Conservation (phyloP, 2,888 invertebrate genomes). For the Thyatira batis region DNA sequence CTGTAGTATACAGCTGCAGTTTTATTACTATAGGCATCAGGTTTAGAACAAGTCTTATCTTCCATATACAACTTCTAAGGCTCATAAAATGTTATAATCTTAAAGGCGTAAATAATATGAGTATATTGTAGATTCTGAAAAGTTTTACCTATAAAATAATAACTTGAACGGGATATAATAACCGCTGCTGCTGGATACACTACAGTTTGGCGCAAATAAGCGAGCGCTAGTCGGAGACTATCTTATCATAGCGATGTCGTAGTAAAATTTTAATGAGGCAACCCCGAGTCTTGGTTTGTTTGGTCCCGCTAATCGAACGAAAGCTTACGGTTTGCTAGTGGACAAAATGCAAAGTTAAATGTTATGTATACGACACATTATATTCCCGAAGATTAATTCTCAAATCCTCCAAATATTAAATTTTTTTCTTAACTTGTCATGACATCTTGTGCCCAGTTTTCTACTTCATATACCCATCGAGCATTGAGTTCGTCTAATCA, state of each 20-base stretch:
- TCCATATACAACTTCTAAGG: not conserved
- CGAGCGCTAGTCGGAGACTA: constrained; percentile 31
- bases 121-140: constrained; percentile 1
- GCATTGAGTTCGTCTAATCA: constrained; percentile 22
- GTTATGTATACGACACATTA: constrained; percentile 11
- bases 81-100: not conserved
- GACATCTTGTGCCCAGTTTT: not conserved
- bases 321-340: constrained; percentile 55
- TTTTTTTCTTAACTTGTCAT: not conserved
- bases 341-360: constrained; percentile 46
- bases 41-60: not conserved
- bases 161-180: constrained; percentile 12
- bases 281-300: constrained; percentile 31
- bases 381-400: constrained; percentile 4
- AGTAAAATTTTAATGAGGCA: constrained; percentile 71
- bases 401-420: not conserved
- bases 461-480: constrained; percentile 4
- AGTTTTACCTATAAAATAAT: constrained; percentile 3
- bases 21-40: not conserved
- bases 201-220: constrained; percentile 33
- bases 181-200: constrained; percentile 30
- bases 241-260: constrained; percentile 56
- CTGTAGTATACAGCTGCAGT: not conserved
- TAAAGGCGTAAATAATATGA: not conserved
- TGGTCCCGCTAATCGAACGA: constrained; percentile 60